Evolutionary conservation across 2,888 invertebrate genomes (phyloP).

Genomic region (Drosophila melanosoma): DNA sequence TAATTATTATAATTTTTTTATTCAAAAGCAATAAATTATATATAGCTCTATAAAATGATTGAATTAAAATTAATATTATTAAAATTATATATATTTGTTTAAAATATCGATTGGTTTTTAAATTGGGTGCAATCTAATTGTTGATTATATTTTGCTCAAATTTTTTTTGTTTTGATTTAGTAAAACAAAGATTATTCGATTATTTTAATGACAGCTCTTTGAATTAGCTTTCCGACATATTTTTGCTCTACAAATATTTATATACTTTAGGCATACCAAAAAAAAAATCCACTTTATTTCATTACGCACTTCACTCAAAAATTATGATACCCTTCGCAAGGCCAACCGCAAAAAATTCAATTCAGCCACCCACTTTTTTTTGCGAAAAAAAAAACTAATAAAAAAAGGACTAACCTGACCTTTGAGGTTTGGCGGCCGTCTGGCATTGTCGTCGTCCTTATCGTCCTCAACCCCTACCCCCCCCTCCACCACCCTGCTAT

Average conservation of each 20-base stretch:
- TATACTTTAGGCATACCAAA: neutral
- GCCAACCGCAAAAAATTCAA: neutral
- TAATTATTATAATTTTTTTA: too few relatives aligned
- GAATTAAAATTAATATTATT: too few relatives aligned
- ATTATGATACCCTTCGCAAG: neutral
- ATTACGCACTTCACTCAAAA: neutral
- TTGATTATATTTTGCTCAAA: neutral
- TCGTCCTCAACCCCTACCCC: neutral
- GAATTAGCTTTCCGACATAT: neutral
- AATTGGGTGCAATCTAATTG: neutral
- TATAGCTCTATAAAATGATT: too few relatives aligned
- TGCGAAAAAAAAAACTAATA: neutral
- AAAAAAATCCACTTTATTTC: neutral
- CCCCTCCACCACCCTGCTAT: neutral
- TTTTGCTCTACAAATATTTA: neutral
- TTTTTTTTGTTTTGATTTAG: neutral
- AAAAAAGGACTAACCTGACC: conserved; percentile 52
- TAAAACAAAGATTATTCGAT: neutral
- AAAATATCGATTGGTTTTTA: too few relatives aligned
- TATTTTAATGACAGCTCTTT: neutral
- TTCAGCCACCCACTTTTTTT: neutral
- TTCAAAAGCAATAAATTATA: too few relatives aligned
- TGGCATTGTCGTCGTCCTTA: conserved; percentile 10
- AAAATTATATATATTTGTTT: too few relatives aligned
- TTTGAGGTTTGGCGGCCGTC: conserved; percentile 39